Base-by-base conservation (phyloP, 64 coral and sea anemone genomes). In the Actinia tenebrosa region DNA sequence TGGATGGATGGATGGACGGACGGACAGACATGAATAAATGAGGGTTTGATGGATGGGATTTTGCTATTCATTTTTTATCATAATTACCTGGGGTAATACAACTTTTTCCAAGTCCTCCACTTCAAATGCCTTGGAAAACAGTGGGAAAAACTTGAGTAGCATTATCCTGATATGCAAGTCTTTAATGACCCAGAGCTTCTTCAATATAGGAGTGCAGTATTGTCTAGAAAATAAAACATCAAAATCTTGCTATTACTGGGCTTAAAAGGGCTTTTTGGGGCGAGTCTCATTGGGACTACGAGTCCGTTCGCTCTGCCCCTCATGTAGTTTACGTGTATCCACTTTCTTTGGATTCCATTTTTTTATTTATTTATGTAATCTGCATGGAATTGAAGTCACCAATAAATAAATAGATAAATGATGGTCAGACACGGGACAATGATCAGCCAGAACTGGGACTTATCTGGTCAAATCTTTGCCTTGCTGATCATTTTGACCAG, bases 41-140 rank as follows among this genome's bases (percentile, higher is more conserved):
- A n/a, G 22, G 22, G 11, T 13, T 22, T 4, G 63, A 66, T 66
- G 63, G 22, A 66, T n/a, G 63, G 53, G 53, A 55, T 37, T 37
- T 37, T 37, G 30, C 30, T 53, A 3, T 52, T 10, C 27, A 81
- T 50, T 45, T 81, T 71, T 44, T 83, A 50, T 50, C 47, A 8
- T 50, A 58, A 16, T 83, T 90, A 96, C 94, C 94, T 93, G 94
- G 78, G 94, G 94, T 17, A 96, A 50, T 69, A 96, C 80, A 23
- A 96, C 89, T 22, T 89, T 83, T 88, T 96, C 83, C 59, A 96
- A 84, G 45, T 89, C 94, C 64, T 96, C 94, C 11, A 78, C 53
- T 30, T 93, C 86, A 75, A 93, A 93, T 9, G 94, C 91, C 16
- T 56, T 86, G 22, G 83, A 91, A 91, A 93, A 96, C 44, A 93